phyloP scores from a whole-genome alignment of 2,888 invertebrate species.

The Creontiades dilutus region DNA sequence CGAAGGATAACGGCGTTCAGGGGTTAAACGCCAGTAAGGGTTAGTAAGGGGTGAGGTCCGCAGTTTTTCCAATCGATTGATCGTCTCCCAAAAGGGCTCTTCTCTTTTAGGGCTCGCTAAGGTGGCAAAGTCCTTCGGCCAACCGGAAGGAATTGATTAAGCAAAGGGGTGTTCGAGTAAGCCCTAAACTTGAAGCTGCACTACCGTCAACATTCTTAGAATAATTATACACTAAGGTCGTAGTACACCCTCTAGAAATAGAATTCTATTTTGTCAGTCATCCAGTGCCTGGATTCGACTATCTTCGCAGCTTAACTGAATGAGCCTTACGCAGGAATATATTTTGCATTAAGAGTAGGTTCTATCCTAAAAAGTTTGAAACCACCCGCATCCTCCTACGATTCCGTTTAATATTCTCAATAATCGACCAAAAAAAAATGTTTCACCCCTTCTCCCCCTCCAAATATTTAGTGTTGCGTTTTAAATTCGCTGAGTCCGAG shows the following conservation, averaged over 20 bases:
- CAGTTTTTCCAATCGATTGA: conserved; percentile 59
- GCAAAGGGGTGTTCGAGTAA: conserved; percentile 55
- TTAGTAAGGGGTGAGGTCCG: background rate
- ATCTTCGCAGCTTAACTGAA: too few relatives aligned
- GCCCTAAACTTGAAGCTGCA: background rate
- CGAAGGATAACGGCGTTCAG: background rate
- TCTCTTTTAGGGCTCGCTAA: conserved; percentile 54
- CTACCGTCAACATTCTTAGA: background rate
- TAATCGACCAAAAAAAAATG: too few relatives aligned
- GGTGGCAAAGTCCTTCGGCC: conserved; percentile 50
- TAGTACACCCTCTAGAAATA: background rate
- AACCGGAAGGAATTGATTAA: conserved; percentile 60
- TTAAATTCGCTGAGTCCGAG: too few relatives aligned
- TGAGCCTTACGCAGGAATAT: too few relatives aligned
- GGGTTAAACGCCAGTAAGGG: background rate
- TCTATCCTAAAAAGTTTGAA: too few relatives aligned
- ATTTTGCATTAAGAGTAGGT: too few relatives aligned
- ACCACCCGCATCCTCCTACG: too few relatives aligned
- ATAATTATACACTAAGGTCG: background rate
- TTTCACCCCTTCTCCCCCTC: too few relatives aligned
- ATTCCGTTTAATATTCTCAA: too few relatives aligned
- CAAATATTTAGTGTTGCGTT: too few relatives aligned
- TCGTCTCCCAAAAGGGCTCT: background rate
- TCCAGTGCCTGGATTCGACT: too few relatives aligned
- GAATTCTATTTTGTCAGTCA: background rate